Conservation (phyloP, 2,113 vertebrate species). For the Aix galericulata region DNA sequence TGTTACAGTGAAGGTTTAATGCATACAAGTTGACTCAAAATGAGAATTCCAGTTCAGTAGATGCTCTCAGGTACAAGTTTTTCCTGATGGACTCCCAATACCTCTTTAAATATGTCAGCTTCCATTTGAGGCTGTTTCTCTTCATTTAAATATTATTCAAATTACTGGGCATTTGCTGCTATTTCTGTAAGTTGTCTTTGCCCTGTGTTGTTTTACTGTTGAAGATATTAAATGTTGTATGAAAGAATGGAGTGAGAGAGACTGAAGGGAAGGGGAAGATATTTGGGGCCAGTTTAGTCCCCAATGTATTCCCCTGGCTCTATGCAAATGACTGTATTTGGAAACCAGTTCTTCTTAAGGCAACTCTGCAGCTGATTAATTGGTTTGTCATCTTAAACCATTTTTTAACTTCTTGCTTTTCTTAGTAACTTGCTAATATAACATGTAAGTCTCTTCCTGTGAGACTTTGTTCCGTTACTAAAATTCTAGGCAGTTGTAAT, state of each 20-base stretch:
- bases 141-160: background rate
- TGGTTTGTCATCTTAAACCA: background rate
- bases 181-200: background rate
- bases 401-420: background rate
- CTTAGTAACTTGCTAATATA: background rate
- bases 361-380: background rate
- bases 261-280: background rate
- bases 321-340: background rate
- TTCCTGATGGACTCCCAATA: background rate
- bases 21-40: background rate
- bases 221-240: background rate
- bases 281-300: background rate
- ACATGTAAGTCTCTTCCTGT: background rate
- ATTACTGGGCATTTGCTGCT: background rate
- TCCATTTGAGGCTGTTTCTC: background rate
- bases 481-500: slow-evolving; percentile 6
- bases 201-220: background rate
- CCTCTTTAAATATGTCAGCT: background rate
- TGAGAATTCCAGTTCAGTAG: background rate
- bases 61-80: background rate
- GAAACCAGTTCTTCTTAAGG: background rate
- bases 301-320: background rate
- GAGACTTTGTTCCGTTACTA: background rate
- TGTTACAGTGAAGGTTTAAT: background rate
- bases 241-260: background rate